Conservation (phyloP, 2,113 vertebrate genomes). For the Neofelis nebulosa region DNA sequence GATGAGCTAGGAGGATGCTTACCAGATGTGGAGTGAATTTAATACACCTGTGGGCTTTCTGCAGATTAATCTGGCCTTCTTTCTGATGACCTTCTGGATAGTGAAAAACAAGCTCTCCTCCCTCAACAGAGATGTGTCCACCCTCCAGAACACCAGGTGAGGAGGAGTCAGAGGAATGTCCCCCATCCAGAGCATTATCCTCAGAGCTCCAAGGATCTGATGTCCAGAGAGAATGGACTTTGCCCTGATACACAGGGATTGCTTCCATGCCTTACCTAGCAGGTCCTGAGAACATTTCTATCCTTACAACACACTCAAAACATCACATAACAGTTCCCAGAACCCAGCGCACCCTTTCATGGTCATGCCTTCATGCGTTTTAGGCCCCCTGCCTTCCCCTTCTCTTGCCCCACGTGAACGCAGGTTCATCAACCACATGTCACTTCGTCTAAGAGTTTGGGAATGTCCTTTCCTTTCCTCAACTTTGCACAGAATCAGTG, state of each 20-base stretch:
- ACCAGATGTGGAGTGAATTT: background rate
- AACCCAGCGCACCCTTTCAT: background rate
- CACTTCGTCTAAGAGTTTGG: background rate
- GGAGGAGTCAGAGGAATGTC: background rate
- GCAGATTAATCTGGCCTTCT: slow-evolving; percentile 48
- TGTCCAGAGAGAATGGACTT: background rate
- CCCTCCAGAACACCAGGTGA: slow-evolving; percentile 45
- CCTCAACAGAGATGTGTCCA: slow-evolving; percentile 33
- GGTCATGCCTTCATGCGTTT: too few relatives aligned
- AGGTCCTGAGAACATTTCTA: background rate
- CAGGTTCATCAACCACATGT: background rate
- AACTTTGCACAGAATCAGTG: background rate
- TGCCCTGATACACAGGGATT: background rate
- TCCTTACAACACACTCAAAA: background rate
- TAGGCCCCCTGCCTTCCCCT: background rate
- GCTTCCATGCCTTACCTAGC: background rate
- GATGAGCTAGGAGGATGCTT: background rate
- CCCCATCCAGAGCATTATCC: background rate
- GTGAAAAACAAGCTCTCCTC: slow-evolving; percentile 53
- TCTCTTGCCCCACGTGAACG: background rate
- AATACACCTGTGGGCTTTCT: background rate
- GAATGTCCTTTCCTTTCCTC: background rate
- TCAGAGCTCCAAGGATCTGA: background rate
- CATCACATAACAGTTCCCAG: background rate
- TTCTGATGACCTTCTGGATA: slow-evolving; percentile 35